phyloP scores from a whole-genome alignment of 1,140 invertebrate species.

The Aphaenogaster rudis region DNA sequence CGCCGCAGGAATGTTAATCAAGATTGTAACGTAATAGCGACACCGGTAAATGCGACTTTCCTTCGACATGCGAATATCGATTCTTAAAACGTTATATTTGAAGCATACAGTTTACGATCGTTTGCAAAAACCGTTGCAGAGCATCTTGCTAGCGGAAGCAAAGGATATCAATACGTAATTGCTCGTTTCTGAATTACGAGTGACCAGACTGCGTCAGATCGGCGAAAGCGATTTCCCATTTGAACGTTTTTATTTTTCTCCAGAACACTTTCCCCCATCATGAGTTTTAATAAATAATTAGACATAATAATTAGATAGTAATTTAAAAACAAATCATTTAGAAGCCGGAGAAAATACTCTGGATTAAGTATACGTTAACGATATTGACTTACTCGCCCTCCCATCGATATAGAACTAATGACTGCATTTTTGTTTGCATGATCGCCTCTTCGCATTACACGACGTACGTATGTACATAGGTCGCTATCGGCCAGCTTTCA shows the following conservation, averaged over 20 bases:
- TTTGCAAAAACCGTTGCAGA: background rate
- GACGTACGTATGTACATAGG: background rate
- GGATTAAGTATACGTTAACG: background rate
- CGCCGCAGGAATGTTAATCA: background rate
- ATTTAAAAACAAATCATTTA: background rate
- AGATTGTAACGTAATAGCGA: background rate
- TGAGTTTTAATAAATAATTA: background rate
- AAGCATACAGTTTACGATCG: background rate
- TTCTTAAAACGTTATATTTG: background rate
- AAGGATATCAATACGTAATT: slow-evolving; percentile 28
- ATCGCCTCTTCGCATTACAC: slow-evolving; percentile 32
- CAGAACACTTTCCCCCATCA: background rate
- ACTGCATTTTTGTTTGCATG: background rate
- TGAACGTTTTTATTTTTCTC: background rate
- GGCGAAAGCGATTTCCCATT: slow-evolving; percentile 36
- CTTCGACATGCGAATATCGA: background rate
- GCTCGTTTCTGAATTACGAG: slow-evolving; percentile 14
- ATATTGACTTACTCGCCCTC: background rate
- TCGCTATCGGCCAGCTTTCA: slow-evolving; percentile 74
- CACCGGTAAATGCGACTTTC: background rate
- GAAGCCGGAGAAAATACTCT: background rate
- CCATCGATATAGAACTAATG: background rate
- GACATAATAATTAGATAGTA: slow-evolving; percentile 15
- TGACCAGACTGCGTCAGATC: slow-evolving; percentile 5
- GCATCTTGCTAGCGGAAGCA: background rate